A percentile compares a stretch with the other conserved stretches of the same genome.
Conservation (phyloP, 2,113 vertebrate genomes). For the Dascyllus trimaculatus region DNA sequence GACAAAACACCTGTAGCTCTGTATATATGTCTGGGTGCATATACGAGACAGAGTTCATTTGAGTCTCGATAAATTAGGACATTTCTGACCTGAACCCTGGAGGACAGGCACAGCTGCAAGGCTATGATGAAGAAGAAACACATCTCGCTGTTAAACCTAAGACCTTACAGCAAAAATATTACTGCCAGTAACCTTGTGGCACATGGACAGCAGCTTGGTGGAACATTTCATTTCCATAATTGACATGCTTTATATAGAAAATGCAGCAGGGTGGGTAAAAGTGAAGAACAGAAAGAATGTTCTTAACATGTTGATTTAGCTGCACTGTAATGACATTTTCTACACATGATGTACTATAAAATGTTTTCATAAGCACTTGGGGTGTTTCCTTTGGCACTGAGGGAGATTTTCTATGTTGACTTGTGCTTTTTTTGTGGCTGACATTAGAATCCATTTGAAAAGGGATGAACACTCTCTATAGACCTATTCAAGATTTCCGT, state of each 20-base stretch:
- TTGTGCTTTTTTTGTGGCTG: background rate
- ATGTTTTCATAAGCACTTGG: too few relatives aligned
- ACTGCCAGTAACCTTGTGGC: background rate
- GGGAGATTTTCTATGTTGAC: too few relatives aligned
- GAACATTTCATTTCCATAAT: background rate
- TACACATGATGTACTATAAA: background rate
- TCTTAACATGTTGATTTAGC: background rate
- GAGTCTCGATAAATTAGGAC: conserved; percentile 9
- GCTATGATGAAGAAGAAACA: background rate
- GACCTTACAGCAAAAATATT: background rate
- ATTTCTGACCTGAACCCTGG: background rate
- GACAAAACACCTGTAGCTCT: background rate
- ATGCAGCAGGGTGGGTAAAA: background rate
- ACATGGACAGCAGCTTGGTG: background rate
- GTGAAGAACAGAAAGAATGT: background rate
- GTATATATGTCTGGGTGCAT: too few relatives aligned
- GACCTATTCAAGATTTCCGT: background rate
- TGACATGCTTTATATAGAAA: background rate
- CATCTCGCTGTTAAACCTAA: conserved; percentile 14
- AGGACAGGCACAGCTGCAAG: conserved; percentile 3
- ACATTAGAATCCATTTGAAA: too few relatives aligned
- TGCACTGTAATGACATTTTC: background rate
- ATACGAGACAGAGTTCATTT: background rate
- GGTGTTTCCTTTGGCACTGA: too few relatives aligned
- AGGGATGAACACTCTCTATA: too few relatives aligned